A percentile compares a stretch with the other conserved stretches of the same genome.
These are phyloP conservation scores for Nerophis ophidion DNA, from an alignment of 2,113 vertebrate genomes.

Conservation along the genomic window DNA sequence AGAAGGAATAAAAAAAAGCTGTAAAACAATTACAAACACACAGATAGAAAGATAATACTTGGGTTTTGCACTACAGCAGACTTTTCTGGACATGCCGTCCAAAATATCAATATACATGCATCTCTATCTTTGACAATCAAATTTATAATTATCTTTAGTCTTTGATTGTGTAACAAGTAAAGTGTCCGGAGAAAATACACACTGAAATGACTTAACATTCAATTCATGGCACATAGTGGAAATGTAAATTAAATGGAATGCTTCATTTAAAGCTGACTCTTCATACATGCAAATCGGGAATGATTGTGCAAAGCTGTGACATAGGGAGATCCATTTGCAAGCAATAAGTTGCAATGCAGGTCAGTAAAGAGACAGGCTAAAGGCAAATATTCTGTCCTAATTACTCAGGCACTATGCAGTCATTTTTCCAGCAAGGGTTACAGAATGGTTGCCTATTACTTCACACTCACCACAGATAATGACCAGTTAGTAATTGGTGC, in stretches of 20 bases:
- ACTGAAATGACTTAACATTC: conserved; percentile 5
- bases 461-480: conserved; percentile 78
- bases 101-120: too few relatives aligned
- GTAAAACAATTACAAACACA: too few relatives aligned
- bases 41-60: too few relatives aligned
- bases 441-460: conserved; percentile 74
- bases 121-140: too few relatives aligned
- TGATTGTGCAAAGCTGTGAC: conserved; percentile 45
- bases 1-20: too few relatives aligned
- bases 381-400: conserved; percentile 68
- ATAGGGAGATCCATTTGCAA: conserved; percentile 43
- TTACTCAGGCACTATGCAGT: conserved; percentile 65
- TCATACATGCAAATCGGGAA: conserved; percentile 33
- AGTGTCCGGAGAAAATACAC: background rate
- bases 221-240: background rate
- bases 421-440: conserved; percentile 64
- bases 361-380: conserved; percentile 60
- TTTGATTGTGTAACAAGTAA: background rate
- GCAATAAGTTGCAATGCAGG: conserved; percentile 50
- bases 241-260: conserved; percentile 3
- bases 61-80: too few relatives aligned
- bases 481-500: conserved; percentile 81
- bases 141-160: too few relatives aligned
- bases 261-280: conserved; percentile 23
- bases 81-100: too few relatives aligned